Conservation (phyloP, 2,797 vertebrate genomes). For the Protonibea diacanthus region DNA sequence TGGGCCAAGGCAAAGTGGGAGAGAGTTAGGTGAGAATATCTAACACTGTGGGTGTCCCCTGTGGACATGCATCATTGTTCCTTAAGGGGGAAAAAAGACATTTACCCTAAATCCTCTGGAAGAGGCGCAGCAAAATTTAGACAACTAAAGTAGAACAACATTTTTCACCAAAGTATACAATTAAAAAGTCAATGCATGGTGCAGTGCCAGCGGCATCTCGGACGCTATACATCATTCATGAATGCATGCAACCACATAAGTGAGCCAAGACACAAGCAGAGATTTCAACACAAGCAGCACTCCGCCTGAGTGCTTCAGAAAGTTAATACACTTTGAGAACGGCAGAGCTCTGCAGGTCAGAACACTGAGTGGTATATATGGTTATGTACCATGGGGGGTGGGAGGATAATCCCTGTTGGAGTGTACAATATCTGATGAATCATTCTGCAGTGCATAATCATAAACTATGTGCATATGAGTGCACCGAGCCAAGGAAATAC, state of each 20-base stretch:
- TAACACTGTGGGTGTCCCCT: constrained; percentile 35
- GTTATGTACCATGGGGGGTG: constrained; percentile 27
- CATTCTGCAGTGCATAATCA: constrained; percentile 62
- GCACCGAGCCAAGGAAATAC: constrained; percentile 53
- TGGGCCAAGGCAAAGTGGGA: constrained; percentile 1
- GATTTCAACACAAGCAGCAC: constrained; percentile 5
- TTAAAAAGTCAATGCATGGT: not conserved
- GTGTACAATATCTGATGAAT: constrained; percentile 72
- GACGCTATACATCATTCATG: not conserved
- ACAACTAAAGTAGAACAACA: not conserved
- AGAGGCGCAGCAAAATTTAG: not conserved
- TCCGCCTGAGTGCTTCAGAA: constrained; percentile 32
- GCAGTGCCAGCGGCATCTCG: not conserved
- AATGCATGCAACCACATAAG: not conserved
- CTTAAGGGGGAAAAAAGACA: not conserved
- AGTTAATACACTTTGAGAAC: constrained; percentile 32
- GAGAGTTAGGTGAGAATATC: constrained; percentile 15
- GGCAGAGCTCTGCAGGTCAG: constrained; percentile 26
- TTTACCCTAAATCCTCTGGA: constrained; percentile 5
- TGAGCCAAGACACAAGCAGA: constrained; percentile 21
- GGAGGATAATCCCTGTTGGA: constrained; percentile 48
- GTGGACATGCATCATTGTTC: constrained; percentile 14
- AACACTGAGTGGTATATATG: constrained; percentile 33
- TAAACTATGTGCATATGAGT: constrained; percentile 68
- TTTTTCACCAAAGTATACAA: not conserved